These are phyloP conservation scores for Pseudomyrmex gracilis DNA, from an alignment of 1,140 invertebrate genomes.

Conservation along the genomic window DNA sequence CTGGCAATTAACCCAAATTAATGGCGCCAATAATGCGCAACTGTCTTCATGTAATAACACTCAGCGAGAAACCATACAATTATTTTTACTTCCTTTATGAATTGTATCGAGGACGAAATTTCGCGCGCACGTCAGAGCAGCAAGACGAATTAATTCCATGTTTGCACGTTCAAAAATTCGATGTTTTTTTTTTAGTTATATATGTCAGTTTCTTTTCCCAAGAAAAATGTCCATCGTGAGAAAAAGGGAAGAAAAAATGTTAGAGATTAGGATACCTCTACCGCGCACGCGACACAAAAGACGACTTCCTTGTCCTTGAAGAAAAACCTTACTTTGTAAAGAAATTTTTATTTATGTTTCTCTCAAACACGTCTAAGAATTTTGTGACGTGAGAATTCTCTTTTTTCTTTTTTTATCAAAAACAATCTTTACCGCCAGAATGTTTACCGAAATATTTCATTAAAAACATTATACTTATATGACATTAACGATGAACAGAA, in stretches of 20 bases:
- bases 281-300: slow-evolving; percentile 4
- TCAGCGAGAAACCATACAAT: slow-evolving; percentile 37
- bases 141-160: slow-evolving; percentile 51
- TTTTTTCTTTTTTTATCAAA: slow-evolving; percentile 41
- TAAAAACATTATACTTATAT: too few species aligned
- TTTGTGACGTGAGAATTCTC: not conserved
- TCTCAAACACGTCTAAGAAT: not conserved
- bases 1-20: slow-evolving; percentile 60
- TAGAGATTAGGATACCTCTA: not conserved
- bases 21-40: slow-evolving; percentile 46
- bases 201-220: not conserved
- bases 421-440: not conserved
- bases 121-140: not conserved
- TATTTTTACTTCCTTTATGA: slow-evolving; percentile 19
- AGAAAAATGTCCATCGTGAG: not conserved
- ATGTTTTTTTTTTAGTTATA: slow-evolving; percentile 31
- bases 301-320: not conserved
- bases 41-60: slow-evolving; percentile 34
- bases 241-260: not conserved
- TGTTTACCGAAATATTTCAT: too few species aligned
- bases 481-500: too few species aligned
- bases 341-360: too few species aligned
- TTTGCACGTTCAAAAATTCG: slow-evolving; percentile 14
- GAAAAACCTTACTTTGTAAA: too few species aligned
- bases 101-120: not conserved